phyloP scores from a whole-genome alignment of 1,140 invertebrate species.

The Antheraea mylitta region DNA sequence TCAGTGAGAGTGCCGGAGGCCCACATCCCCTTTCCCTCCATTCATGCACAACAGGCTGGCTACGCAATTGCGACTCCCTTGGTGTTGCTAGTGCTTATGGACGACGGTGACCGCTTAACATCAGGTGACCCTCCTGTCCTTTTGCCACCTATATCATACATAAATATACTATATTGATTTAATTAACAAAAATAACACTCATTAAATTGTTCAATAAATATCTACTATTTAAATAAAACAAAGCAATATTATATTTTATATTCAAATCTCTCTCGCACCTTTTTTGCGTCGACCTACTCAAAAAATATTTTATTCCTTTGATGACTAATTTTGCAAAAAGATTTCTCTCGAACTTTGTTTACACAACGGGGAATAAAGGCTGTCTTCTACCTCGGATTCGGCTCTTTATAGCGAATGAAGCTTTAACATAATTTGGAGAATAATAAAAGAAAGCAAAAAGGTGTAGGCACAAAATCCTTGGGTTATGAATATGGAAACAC shows the following conservation, averaged over 20 bases:
- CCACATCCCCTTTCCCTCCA: too few species aligned
- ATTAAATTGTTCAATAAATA: neutral
- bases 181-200: too few species aligned
- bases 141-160: too few species aligned
- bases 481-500: neutral
- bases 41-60: too few species aligned
- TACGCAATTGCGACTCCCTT: too few species aligned
- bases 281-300: neutral
- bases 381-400: slow-evolving; percentile 1
- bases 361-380: slow-evolving; percentile 1
- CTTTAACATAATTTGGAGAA: slow-evolving; percentile 1
- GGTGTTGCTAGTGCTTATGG: too few species aligned
- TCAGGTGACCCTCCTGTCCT: too few species aligned
- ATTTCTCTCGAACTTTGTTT: slow-evolving; percentile 2
- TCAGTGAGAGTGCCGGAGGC: too few species aligned
- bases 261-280: neutral
- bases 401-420: neutral
- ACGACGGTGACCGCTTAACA: too few species aligned
- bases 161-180: too few species aligned
- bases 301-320: slow-evolving; percentile 1
- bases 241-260: slow-evolving; percentile 1
- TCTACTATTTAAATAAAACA: neutral
- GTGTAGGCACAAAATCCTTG: neutral
- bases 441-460: slow-evolving; percentile 2
- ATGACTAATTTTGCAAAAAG: slow-evolving; percentile 2